Evolutionary conservation across 2,113 vertebrate species (phyloP).

Genomic region (Microcebus ravelobensis): DNA sequence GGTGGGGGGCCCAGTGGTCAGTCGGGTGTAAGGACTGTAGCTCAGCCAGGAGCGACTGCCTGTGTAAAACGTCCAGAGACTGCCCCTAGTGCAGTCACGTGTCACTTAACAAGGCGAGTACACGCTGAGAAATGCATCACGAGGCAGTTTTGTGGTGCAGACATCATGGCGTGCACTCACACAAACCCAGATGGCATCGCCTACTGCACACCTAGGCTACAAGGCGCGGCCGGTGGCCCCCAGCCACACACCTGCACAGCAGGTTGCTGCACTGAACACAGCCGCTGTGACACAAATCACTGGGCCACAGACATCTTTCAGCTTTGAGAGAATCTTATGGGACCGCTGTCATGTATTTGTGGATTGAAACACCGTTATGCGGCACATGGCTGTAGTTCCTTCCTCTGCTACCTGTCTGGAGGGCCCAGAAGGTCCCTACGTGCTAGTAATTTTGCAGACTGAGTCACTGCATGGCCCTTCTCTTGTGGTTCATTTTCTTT

Average conservation of each 20-base stretch:
- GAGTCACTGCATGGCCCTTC: not conserved
- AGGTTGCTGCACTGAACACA: not conserved
- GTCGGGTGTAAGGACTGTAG: not conserved
- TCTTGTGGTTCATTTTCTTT: constrained; percentile 28
- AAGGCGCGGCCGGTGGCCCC: not conserved
- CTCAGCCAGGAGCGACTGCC: not conserved
- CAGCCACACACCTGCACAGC: not conserved
- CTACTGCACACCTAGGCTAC: not conserved
- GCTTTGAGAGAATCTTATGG: not conserved
- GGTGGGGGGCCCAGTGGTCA: too few relatives aligned
- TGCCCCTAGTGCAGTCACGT: not conserved
- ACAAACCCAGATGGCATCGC: not conserved
- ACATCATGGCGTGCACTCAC: not conserved
- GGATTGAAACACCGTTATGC: not conserved
- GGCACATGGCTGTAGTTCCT: not conserved
- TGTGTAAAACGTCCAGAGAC: not conserved
- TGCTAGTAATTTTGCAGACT: not conserved
- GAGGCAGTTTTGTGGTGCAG: not conserved
- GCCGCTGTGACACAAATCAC: not conserved
- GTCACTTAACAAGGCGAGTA: not conserved
- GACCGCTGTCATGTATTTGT: not conserved
- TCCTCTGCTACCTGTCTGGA: not conserved
- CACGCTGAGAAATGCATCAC: not conserved
- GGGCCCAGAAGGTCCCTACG: not conserved
- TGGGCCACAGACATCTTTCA: not conserved